Evolutionary conservation across 1,140 invertebrate species (phyloP).

Genomic region (Cotesia vestalis): DNA sequence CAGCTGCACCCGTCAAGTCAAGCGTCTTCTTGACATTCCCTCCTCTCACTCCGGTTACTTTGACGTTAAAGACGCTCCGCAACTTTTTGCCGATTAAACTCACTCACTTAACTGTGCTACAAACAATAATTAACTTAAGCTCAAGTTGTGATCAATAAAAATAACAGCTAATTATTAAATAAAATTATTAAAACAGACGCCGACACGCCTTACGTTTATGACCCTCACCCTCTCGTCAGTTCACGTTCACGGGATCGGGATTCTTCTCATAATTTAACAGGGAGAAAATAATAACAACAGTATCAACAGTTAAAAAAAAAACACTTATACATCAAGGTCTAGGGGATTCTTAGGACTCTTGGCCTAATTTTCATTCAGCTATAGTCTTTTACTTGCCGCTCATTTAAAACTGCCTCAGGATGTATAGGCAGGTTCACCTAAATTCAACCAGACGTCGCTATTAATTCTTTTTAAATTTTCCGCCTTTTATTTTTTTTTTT

Average conservation of each 20-base stretch:
- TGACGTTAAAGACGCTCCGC: neutral
- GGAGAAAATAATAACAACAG: slow-evolving; percentile 4
- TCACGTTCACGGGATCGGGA: slow-evolving; percentile 2
- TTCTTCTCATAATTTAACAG: slow-evolving; percentile 32
- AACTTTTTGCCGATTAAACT: neutral
- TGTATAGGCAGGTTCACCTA: too few species aligned
- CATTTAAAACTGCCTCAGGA: slow-evolving; percentile 1
- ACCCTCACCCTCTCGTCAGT: slow-evolving; percentile 47
- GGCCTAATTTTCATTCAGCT: slow-evolving; percentile 2
- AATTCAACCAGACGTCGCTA: too few species aligned
- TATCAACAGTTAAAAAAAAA: slow-evolving; percentile 10
- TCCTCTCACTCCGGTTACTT: neutral
- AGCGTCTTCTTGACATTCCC: slow-evolving; percentile 7
- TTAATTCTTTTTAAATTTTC: too few species aligned
- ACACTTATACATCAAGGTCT: slow-evolving; percentile 15
- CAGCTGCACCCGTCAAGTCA: neutral
- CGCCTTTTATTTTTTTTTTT: too few species aligned
- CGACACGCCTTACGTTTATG: slow-evolving; percentile 56
- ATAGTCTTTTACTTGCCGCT: neutral
- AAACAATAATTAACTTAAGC: neutral
- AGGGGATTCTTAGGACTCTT: slow-evolving; percentile 29
- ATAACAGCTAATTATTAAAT: neutral
- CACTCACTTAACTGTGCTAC: neutral
- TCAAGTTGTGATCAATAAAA: neutral
- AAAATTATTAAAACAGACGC: slow-evolving; percentile 49